Evolutionary conservation across 2,888 invertebrate species (phyloP).

Genomic region (Latrodectus hesperus): DNA sequence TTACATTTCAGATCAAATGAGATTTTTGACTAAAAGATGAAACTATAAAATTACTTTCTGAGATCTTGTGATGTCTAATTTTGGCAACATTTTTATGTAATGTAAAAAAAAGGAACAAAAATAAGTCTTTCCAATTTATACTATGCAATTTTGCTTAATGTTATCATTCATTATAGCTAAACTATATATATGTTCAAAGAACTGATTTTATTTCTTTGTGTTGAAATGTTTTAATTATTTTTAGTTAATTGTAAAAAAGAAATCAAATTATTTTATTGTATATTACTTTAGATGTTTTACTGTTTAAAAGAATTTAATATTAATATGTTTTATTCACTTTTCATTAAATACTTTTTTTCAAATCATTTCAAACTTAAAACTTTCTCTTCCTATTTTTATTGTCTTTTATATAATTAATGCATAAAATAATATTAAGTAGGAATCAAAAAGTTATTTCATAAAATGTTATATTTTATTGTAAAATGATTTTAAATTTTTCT

Average conservation of each 20-base stretch:
- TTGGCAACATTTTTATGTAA: background rate
- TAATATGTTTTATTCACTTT: too few relatives aligned
- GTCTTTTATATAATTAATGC: background rate
- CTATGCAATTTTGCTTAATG: slow-evolving; percentile 56
- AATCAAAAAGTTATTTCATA: too few relatives aligned
- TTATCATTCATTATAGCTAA: slow-evolving; percentile 54
- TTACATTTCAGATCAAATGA: slow-evolving; percentile 78
- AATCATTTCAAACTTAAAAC: too few relatives aligned
- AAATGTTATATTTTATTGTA: too few relatives aligned
- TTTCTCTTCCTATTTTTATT: background rate
- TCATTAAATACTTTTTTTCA: too few relatives aligned
- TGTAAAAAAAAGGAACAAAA: slow-evolving; percentile 48
- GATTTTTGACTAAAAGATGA: slow-evolving; percentile 62
- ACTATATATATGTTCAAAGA: background rate
- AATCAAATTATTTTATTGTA: slow-evolving; percentile 49
- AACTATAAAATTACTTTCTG: background rate
- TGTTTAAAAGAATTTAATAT: too few relatives aligned
- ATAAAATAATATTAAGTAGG: too few relatives aligned
- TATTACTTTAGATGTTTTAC: slow-evolving; percentile 8
- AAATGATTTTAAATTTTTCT: too few relatives aligned
- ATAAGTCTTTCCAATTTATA: slow-evolving; percentile 65
- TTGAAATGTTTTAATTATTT: too few relatives aligned
- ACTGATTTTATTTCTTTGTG: too few relatives aligned
- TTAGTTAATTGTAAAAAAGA: background rate
- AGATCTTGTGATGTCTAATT: background rate